Evolutionary conservation across 2,797 vertebrate species (phyloP).

Genomic region (Sciurus vulgaris): DNA sequence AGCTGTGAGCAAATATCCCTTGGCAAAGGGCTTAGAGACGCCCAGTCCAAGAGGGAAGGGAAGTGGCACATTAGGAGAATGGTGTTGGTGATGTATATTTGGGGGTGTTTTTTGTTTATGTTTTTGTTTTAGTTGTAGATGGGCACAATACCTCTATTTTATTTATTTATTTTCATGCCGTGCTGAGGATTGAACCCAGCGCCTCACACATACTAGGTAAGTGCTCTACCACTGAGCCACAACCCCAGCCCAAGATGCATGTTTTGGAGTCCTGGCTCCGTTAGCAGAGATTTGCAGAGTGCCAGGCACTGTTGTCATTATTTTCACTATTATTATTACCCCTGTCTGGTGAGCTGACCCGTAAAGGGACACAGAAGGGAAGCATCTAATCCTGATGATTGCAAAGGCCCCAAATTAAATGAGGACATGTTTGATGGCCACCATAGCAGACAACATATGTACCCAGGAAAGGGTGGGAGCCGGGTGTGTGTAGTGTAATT

Average conservation of each 20-base stretch:
- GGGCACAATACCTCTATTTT: too few species aligned
- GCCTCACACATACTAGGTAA: too few species aligned
- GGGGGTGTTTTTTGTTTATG: too few species aligned
- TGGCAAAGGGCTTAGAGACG: background rate
- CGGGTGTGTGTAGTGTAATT: background rate
- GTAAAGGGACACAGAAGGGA: background rate
- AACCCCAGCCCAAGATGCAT: too few species aligned
- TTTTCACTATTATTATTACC: background rate
- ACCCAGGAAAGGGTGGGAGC: background rate
- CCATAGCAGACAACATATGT: background rate
- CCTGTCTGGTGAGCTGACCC: background rate
- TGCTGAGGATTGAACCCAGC: too few species aligned
- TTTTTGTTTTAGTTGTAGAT: too few species aligned
- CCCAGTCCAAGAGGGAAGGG: too few species aligned
- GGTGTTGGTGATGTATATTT: too few species aligned
- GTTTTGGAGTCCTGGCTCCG: background rate
- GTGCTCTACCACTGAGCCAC: too few species aligned
- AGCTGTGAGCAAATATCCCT: background rate
- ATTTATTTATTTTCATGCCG: too few species aligned
- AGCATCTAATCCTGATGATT: background rate
- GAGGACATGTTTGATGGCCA: background rate
- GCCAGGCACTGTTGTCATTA: background rate
- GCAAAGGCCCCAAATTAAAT: slow-evolving; percentile 16
- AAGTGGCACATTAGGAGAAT: background rate
- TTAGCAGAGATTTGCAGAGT: background rate